These are phyloP conservation scores for Palloptera scutellata DNA, from an alignment of 2,888 invertebrate species.

Conservation along the genomic window DNA sequence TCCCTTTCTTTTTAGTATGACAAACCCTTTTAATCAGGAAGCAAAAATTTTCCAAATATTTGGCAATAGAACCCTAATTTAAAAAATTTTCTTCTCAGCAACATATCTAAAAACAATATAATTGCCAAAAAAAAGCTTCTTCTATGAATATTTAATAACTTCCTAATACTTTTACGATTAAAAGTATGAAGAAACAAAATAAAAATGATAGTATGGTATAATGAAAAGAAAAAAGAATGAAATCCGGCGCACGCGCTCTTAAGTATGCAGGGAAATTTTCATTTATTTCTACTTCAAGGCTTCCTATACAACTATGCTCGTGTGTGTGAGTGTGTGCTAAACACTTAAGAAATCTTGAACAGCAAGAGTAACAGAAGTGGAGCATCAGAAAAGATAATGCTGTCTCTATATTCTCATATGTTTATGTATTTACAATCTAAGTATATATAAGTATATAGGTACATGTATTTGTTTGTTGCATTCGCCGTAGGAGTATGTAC, in stretches of 20 bases:
- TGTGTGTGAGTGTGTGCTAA: not conserved
- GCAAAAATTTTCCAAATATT: no score
- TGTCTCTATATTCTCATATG: not conserved
- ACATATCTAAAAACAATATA: not conserved
- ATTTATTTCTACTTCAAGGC: slow-evolving; percentile 12
- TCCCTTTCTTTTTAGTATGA: no score
- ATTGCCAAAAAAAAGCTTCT: no score
- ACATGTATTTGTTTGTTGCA: not conserved
- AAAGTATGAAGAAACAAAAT: not conserved
- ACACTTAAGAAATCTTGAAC: not conserved
- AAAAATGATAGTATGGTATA: not conserved
- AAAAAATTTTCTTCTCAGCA: not conserved
- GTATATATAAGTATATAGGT: not conserved
- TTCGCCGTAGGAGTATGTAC: no score
- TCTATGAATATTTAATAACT: no score
- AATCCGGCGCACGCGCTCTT: slow-evolving; percentile 35
- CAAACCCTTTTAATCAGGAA: no score
- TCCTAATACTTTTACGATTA: no score
- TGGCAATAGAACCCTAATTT: no score
- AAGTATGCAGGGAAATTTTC: slow-evolving; percentile 24
- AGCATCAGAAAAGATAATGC: slow-evolving; percentile 20
- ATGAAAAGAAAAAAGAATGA: slow-evolving; percentile 12
- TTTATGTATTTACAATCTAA: not conserved
- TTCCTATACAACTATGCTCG: slow-evolving; percentile 13
- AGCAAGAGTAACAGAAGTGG: not conserved